Evolutionary conservation across 2,888 invertebrate species (phyloP).

Genomic region (Melipona bicolor): DNA sequence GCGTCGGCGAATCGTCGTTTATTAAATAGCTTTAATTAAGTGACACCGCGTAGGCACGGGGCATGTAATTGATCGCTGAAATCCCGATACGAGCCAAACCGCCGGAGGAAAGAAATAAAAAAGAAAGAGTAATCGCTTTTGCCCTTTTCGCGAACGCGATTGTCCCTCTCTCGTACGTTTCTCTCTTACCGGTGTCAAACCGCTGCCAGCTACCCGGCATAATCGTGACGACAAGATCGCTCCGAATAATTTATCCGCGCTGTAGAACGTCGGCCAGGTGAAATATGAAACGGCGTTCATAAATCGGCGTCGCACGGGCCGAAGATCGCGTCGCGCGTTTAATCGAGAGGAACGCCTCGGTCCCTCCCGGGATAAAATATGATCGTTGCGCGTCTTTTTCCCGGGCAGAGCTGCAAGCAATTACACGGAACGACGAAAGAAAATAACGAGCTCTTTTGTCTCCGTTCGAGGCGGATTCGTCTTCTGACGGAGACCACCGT

Average conservation of each 20-base stretch:
- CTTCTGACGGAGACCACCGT: neutral
- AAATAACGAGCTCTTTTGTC: constrained; percentile 44
- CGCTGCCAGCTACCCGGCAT: constrained; percentile 21
- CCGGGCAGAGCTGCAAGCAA: constrained; percentile 31
- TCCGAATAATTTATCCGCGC: constrained; percentile 52
- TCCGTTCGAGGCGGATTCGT: constrained; percentile 1
- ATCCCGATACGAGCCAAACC: constrained; percentile 40
- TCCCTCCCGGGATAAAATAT: constrained; percentile 11
- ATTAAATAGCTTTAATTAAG: constrained; percentile 67
- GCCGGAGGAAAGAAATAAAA: too few relatives aligned
- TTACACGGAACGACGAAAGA: constrained; percentile 41
- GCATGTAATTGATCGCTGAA: constrained; percentile 61
- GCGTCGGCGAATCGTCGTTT: constrained; percentile 61
- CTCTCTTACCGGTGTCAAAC: neutral
- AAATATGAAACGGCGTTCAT: constrained; percentile 40
- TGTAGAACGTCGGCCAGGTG: constrained; percentile 27
- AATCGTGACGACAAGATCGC: constrained; percentile 53
- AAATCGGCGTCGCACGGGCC: neutral
- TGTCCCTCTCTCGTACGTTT: neutral
- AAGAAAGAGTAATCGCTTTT: too few relatives aligned
- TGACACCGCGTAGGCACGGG: constrained; percentile 55
- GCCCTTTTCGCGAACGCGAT: too few relatives aligned
- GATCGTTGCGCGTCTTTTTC: constrained; percentile 9
- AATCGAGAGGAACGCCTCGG: neutral
- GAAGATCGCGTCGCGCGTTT: constrained; percentile 15